Evolutionary conservation across 1,140 invertebrate species (phyloP).

Genomic region (Pseudobourletiella spinata): DNA sequence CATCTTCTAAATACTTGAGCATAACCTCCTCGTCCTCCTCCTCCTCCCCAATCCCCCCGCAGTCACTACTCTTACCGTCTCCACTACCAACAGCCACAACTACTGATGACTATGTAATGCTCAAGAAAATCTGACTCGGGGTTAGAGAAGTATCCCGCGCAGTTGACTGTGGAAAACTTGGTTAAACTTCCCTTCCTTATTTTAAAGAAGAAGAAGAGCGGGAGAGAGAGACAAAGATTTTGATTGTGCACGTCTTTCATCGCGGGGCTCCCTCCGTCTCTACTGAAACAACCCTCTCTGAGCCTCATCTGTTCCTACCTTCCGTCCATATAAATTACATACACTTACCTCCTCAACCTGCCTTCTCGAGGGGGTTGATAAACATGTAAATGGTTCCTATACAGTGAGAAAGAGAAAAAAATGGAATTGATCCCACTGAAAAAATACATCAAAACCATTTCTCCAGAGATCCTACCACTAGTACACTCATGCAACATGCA

Average conservation of each 20-base stretch:
- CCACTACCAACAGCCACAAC: no score
- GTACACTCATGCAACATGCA: no score
- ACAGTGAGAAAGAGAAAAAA: neutral
- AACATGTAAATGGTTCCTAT: neutral
- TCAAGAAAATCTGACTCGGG: neutral
- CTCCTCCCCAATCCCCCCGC: neutral
- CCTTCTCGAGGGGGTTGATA: neutral
- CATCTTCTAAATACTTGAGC: no score
- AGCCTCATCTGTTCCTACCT: neutral
- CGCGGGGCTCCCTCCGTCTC: neutral
- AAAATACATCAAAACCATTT: no score
- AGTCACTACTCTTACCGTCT: no score
- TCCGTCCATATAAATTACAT: slow-evolving; percentile 1
- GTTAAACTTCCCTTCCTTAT: neutral
- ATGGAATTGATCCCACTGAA: neutral
- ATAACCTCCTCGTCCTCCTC: no score
- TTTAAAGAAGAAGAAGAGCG: no score
- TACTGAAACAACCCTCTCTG: no score
- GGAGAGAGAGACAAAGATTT: no score
- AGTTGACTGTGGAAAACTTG: neutral
- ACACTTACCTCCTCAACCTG: slow-evolving; percentile 1
- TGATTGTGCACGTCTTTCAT: no score
- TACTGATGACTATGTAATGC: neutral
- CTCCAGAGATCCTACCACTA: no score
- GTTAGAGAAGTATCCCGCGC: no score